Conservation (phyloP, 2,888 invertebrate species). For the Ceriagrion tenellum region DNA sequence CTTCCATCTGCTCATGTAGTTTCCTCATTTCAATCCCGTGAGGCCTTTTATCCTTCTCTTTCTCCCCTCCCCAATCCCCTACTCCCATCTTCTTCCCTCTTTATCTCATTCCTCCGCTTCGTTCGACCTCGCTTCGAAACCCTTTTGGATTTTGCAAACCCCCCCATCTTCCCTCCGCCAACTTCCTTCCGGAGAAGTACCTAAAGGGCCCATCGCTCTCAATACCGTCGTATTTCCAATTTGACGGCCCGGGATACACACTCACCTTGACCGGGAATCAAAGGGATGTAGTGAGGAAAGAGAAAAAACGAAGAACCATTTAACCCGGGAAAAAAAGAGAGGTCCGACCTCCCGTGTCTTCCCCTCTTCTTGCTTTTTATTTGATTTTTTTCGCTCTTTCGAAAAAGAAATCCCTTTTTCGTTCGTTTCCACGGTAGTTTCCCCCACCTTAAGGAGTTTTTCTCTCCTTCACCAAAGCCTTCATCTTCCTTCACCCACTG, state of each 20-base stretch:
- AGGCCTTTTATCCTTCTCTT: not conserved
- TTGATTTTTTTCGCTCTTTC: too few species aligned
- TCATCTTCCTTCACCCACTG: not conserved
- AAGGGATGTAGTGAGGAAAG: not conserved
- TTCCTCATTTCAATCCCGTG: not conserved
- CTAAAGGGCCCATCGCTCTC: not conserved
- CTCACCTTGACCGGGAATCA: not conserved
- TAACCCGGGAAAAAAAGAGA: not conserved
- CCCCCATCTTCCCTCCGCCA: not conserved
- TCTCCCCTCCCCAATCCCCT: not conserved
- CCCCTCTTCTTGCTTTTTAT: not conserved
- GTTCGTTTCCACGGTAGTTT: not conserved
- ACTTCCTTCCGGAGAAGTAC: not conserved
- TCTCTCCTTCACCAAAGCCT: not conserved
- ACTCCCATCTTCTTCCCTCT: not conserved
- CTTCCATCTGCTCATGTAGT: not conserved
- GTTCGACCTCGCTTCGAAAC: not conserved
- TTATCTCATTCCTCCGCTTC: not conserved
- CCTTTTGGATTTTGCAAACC: not conserved
- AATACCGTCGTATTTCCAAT: not conserved
- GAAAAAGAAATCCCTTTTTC: not conserved
- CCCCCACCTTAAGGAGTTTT: not conserved
- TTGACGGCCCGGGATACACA: not conserved
- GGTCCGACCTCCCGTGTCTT: not conserved
- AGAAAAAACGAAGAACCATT: not conserved